A percentile compares a stretch with the other conserved stretches of the same genome.
These are phyloP conservation scores for Mycetomoellerius zeteki DNA, from an alignment of 1,140 invertebrate species.

Conservation along the genomic window DNA sequence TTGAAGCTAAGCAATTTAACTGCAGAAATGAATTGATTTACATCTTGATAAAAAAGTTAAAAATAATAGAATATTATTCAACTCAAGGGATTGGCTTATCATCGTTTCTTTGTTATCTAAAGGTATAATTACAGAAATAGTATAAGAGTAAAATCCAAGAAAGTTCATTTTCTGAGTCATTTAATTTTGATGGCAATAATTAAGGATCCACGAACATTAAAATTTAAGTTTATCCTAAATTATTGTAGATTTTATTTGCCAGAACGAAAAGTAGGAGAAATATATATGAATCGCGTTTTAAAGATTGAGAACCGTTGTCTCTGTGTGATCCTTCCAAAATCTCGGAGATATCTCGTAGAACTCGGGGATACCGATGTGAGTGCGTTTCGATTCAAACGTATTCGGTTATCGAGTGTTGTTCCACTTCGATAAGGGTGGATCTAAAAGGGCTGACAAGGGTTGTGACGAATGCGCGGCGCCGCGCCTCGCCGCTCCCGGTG, in stretches of 20 bases:
- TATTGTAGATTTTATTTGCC: background rate
- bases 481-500: slow-evolving; percentile 16
- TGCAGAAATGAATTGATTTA: too few relatives aligned
- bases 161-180: background rate
- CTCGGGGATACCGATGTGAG: background rate
- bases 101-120: too few relatives aligned
- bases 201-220: background rate
- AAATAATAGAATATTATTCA: too few relatives aligned
- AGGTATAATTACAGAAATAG: too few relatives aligned
- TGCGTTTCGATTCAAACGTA: slow-evolving; percentile 48
- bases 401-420: slow-evolving; percentile 67
- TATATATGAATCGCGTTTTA: background rate
- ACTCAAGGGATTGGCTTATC: too few relatives aligned
- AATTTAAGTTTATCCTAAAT: background rate
- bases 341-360: background rate
- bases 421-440: slow-evolving; percentile 66
- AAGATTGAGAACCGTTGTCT: slow-evolving; percentile 49
- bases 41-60: too few relatives aligned
- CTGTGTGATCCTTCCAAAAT: slow-evolving; percentile 14
- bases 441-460: slow-evolving; percentile 67
- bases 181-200: background rate
- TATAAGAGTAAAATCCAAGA: background rate
- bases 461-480: slow-evolving; percentile 57
- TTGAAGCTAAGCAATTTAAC: too few relatives aligned
- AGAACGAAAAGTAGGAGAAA: background rate